Percentiles rank a stretch among this genome's conserved stretches.
These are phyloP conservation scores for Chrysaora quinquecirrha DNA, from an alignment of 30 jellyfish, hydroid and myxozoan genomes.

Conservation along the genomic window DNA sequence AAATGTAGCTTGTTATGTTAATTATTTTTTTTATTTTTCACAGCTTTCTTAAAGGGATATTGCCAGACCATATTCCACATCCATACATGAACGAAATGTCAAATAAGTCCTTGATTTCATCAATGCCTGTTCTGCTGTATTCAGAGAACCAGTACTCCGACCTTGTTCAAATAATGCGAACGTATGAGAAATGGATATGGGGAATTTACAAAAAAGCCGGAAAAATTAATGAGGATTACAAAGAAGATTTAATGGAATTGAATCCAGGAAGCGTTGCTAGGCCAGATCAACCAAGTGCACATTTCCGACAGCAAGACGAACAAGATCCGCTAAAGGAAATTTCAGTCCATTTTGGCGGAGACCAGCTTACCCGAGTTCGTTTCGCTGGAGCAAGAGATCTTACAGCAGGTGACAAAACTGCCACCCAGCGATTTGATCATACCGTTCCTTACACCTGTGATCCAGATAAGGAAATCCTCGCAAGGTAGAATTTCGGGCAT, in stretches of 20 bases:
- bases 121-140: not conserved
- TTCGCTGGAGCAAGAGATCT: slow-evolving; percentile 39
- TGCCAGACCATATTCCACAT: not conserved
- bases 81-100: not conserved
- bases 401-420: slow-evolving; percentile 1
- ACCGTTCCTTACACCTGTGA: slow-evolving; percentile 21
- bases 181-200: not conserved
- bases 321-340: slow-evolving; percentile 32
- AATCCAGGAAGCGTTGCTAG: not conserved
- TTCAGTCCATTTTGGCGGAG: not conserved
- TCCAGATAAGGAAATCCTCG: too few species aligned
- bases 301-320: not conserved
- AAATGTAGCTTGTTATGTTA: too few species aligned
- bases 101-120: not conserved
- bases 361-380: slow-evolving; percentile 33
- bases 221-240: not conserved
- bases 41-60: too few species aligned
- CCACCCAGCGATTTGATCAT: slow-evolving; percentile 31
- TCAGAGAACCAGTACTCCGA: not conserved
- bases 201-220: not conserved
- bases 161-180: not conserved
- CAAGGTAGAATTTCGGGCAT: too few species aligned
- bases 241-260: not conserved
- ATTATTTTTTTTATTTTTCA: too few species aligned
- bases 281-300: not conserved